These are phyloP conservation scores for Gallinago undulata DNA, from an alignment of 2,113 vertebrate genomes.

Conservation along the genomic window DNA sequence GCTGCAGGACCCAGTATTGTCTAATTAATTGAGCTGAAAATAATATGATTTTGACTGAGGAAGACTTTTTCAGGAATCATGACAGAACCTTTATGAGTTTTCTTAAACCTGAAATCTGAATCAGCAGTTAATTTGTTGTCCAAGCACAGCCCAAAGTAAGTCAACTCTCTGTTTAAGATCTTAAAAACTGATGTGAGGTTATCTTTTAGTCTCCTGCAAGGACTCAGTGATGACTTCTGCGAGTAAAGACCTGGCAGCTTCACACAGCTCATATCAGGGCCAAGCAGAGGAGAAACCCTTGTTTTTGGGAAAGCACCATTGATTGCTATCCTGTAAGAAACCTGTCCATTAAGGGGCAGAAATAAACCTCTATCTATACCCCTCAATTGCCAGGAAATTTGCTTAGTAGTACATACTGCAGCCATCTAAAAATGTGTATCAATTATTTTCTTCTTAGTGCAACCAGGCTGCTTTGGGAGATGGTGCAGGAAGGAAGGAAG, in stretches of 20 bases:
- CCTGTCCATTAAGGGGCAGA: neutral
- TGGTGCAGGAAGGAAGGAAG: neutral
- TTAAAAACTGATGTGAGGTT: neutral
- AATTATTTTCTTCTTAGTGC: neutral
- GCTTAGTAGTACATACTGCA: neutral
- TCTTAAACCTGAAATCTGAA: neutral
- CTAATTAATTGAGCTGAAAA: neutral
- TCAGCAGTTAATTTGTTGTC: neutral
- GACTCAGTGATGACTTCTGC: neutral
- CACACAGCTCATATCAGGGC: neutral
- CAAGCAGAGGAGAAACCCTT: neutral
- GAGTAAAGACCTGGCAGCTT: neutral
- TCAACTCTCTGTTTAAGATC: neutral
- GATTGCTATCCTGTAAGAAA: neutral
- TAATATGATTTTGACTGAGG: neutral
- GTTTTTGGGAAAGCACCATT: neutral
- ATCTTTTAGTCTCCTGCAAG: neutral
- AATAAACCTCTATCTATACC: neutral
- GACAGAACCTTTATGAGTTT: neutral
- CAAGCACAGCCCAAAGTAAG: neutral
- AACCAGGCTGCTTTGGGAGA: constrained; percentile 4
- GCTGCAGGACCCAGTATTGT: neutral
- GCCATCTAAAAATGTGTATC: neutral
- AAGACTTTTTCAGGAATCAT: neutral
- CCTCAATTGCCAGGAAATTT: neutral